Evolutionary conservation across 1,140 invertebrate genomes (phyloP).

Genomic region (Drosophila ananassae): DNA sequence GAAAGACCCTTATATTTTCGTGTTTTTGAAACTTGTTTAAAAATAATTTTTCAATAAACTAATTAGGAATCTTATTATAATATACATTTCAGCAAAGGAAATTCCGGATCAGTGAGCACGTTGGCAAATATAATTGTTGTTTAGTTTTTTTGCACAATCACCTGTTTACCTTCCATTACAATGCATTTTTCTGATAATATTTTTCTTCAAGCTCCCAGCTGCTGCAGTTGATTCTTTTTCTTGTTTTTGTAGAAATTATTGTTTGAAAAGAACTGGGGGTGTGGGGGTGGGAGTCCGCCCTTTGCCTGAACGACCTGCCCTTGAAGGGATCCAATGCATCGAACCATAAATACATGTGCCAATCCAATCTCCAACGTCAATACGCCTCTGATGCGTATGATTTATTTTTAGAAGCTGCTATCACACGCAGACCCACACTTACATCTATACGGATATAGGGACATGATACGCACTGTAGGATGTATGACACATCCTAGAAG

Average conservation of each 20-base stretch:
- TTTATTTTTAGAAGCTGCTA: slow-evolving; percentile 53
- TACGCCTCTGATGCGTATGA: slow-evolving; percentile 30
- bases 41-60: background rate
- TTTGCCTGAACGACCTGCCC: slow-evolving; percentile 15
- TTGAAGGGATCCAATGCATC: slow-evolving; percentile 32
- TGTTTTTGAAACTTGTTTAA: too few relatives aligned
- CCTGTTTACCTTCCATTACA: slow-evolving; percentile 72
- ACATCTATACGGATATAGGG: slow-evolving; percentile 16
- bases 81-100: background rate
- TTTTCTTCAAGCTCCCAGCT: slow-evolving; percentile 32
- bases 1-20: too few relatives aligned
- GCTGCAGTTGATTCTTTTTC: slow-evolving; percentile 48
- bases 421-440: slow-evolving; percentile 40
- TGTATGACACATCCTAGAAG: slow-evolving; percentile 15
- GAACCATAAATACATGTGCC: slow-evolving; percentile 53
- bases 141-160: slow-evolving; percentile 55
- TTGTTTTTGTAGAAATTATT: background rate
- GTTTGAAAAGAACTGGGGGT: too few relatives aligned
- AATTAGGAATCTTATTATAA: slow-evolving; percentile 7
- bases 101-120: background rate
- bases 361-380: slow-evolving; percentile 56
- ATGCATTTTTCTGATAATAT: slow-evolving; percentile 59
- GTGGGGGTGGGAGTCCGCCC: background rate
- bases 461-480: slow-evolving; percentile 29
- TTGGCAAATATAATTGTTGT: slow-evolving; percentile 15